Percentiles rank a stretch among this genome's conserved stretches.
phyloP scores from a whole-genome alignment of 2,888 invertebrate species.

The Allygus modestus region DNA sequence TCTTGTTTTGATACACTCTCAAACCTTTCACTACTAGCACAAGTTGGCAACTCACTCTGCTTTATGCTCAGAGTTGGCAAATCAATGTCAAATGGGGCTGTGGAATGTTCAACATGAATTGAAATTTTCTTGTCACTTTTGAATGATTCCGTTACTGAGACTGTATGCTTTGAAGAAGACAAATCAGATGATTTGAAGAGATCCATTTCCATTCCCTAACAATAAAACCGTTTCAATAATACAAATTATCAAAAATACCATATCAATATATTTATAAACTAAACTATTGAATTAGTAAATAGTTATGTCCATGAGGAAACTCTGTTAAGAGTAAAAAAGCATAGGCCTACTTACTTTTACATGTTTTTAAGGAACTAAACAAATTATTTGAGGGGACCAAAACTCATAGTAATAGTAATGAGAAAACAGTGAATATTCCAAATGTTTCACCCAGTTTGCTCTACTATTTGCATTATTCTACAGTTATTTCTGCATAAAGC shows the following conservation, averaged over 20 bases:
- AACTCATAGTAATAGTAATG: too few relatives aligned
- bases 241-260: neutral
- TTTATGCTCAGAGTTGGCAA: conserved; percentile 25
- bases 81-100: conserved; percentile 42
- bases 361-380: too few relatives aligned
- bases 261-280: too few relatives aligned
- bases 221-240: conserved; percentile 6
- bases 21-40: conserved; percentile 8
- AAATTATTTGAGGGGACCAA: too few relatives aligned
- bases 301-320: too few relatives aligned
- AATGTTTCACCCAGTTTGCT: neutral
- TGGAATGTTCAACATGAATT: conserved; percentile 61
- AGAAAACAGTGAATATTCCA: neutral
- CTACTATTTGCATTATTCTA: conserved; percentile 18
- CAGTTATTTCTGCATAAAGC: conserved; percentile 22
- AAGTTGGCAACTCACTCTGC: neutral
- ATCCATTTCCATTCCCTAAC: conserved; percentile 55
- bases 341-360: too few relatives aligned
- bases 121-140: conserved; percentile 71
- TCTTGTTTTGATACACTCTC: conserved; percentile 43
- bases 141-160: conserved; percentile 70
- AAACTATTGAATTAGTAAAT: too few relatives aligned
- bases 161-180: conserved; percentile 49
- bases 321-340: too few relatives aligned
- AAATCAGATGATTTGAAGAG: conserved; percentile 29